phyloP scores from a whole-genome alignment of 2,797 vertebrate species.

The Acanthornis magna region DNA sequence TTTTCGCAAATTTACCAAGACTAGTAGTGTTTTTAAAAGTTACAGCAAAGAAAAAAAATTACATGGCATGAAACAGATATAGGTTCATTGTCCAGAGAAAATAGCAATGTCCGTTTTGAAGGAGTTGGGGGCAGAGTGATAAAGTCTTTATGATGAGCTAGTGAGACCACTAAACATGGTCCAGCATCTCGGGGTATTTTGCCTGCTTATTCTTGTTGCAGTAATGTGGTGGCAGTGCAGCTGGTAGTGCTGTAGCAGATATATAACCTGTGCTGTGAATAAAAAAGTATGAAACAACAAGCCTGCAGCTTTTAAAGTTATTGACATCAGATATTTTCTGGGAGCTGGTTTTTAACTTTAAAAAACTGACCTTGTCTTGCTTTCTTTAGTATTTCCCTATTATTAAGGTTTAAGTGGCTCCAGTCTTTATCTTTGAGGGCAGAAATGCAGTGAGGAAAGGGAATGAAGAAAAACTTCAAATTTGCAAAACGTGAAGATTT shows the following conservation, averaged over 20 bases:
- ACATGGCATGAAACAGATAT: rapidly evolving
- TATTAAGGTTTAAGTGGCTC: background rate
- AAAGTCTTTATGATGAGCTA: background rate
- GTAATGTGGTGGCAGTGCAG: background rate
- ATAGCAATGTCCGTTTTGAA: background rate
- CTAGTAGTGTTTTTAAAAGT: background rate
- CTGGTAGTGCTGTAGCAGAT: background rate
- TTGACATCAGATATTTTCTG: background rate
- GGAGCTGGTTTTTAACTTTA: background rate
- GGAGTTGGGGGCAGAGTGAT: background rate
- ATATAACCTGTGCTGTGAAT: background rate
- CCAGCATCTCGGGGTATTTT: background rate
- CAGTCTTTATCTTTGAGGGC: background rate
- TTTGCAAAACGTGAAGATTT: background rate
- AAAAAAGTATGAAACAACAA: background rate
- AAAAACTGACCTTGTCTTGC: background rate
- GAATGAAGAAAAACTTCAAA: background rate
- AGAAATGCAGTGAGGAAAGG: background rate
- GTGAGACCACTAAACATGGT: background rate
- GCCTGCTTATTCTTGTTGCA: background rate
- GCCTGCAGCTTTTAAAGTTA: background rate
- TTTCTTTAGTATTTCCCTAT: background rate
- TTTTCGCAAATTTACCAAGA: background rate
- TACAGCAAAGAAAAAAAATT: background rate
- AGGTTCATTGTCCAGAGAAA: background rate